Percentiles rank a stretch among this genome's conserved stretches.
Evolutionary conservation across 2,113 vertebrate genomes (phyloP).

Genomic region (Peucedramus taeniatus): DNA sequence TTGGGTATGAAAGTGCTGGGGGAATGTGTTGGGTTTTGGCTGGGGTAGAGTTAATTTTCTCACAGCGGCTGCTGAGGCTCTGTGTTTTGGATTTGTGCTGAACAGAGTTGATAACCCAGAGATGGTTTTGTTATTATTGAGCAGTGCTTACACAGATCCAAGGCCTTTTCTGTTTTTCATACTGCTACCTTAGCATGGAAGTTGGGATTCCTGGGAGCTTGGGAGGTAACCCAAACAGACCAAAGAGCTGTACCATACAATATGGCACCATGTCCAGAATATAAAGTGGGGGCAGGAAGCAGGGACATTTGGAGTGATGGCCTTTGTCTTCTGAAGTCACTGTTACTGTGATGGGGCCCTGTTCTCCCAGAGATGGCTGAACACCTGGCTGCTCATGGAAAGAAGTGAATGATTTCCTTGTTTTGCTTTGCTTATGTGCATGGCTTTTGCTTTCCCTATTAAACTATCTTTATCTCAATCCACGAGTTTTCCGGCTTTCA

Average conservation of each 20-base stretch:
- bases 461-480: not conserved
- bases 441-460: not conserved
- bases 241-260: no score
- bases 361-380: not conserved
- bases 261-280: not conserved
- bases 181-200: no score
- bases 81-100: not conserved
- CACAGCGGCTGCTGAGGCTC: not conserved
- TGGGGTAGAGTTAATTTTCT: not conserved
- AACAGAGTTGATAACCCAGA: not conserved
- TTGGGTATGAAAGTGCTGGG: not conserved
- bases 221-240: not conserved
- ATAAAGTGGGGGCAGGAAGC: not conserved
- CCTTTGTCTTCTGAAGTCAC: not conserved
- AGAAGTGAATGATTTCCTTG: not conserved
- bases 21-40: rapidly evolving
- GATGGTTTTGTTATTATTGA: not conserved
- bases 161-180: not conserved
- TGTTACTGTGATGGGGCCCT: not conserved
- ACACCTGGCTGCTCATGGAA: not conserved
- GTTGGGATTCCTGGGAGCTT: not conserved
- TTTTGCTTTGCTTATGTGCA: not conserved
- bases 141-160: not conserved
- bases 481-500: not conserved
- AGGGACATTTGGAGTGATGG: not conserved